Evolutionary conservation across 2,797 vertebrate species (phyloP).

Genomic region (Oreochromis mossambicus): DNA sequence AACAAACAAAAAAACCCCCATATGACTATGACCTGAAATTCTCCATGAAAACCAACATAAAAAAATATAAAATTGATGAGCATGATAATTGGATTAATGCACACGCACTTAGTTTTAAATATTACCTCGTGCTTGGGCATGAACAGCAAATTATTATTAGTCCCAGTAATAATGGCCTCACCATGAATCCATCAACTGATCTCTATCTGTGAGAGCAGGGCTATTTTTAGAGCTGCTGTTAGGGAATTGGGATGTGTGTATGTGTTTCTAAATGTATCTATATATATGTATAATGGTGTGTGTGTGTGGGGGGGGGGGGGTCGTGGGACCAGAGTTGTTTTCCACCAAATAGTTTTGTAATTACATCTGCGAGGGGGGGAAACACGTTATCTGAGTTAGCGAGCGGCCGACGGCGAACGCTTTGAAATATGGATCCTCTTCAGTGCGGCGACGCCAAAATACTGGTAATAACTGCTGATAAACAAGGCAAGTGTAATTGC

Average conservation of each 20-base stretch:
- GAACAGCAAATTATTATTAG: conserved; percentile 41
- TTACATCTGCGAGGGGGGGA: conserved; percentile 72
- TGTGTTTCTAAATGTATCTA: conserved; percentile 31
- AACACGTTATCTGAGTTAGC: conserved; percentile 71
- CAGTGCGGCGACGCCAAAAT: conserved; percentile 65
- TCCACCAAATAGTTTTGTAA: conserved; percentile 74
- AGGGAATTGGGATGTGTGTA: conserved; percentile 2
- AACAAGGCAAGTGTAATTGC: conserved; percentile 71
- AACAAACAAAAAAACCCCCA: rapidly evolving
- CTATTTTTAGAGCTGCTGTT: conserved; percentile 51
- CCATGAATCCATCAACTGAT: conserved; percentile 55
- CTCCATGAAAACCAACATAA: neutral
- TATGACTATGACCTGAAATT: neutral
- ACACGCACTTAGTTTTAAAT: neutral
- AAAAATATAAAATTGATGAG: neutral
- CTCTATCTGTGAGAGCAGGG: conserved; percentile 38
- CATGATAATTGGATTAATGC: neutral
- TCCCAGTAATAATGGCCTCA: conserved; percentile 23
- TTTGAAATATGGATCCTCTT: conserved; percentile 77
- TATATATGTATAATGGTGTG: neutral
- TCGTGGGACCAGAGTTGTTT: conserved; percentile 56
- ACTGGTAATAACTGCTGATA: conserved; percentile 74
- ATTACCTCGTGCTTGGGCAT: neutral
- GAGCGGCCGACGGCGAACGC: conserved; percentile 67
- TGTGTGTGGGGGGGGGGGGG: conserved; percentile 9